Evolutionary conservation across 2,113 vertebrate genomes (phyloP).

Genomic region (Chamaetylas fuelleborni): DNA sequence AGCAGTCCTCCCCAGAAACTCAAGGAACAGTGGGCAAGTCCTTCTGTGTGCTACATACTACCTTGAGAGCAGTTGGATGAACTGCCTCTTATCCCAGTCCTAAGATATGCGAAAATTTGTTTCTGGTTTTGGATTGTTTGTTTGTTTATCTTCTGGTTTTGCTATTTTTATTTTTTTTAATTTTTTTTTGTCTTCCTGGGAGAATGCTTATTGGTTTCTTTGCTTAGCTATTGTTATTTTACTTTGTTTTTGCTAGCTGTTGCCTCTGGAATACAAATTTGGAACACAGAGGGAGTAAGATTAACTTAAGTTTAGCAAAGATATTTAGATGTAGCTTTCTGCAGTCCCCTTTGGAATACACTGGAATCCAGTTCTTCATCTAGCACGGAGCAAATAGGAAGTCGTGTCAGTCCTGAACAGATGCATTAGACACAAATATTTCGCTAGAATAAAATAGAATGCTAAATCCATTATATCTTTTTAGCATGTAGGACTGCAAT

Average conservation of each 20-base stretch:
- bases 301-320: neutral
- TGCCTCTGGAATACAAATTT: neutral
- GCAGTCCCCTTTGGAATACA: neutral
- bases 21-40: neutral
- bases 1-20: neutral
- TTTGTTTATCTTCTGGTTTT: neutral
- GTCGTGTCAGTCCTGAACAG: neutral
- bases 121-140: neutral
- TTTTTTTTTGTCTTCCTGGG: neutral
- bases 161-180: neutral
- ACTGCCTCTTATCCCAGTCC: neutral
- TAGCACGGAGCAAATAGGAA: neutral
- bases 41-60: neutral
- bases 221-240: neutral
- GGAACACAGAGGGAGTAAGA: neutral
- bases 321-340: neutral
- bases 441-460: neutral
- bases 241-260: neutral
- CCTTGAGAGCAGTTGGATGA: neutral
- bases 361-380: neutral
- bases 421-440: neutral
- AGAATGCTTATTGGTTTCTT: neutral
- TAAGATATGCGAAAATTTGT: neutral
- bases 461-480: neutral
- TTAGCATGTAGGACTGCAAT: neutral